phyloP scores from a whole-genome alignment of 2,888 invertebrate species.

The Hemistola chrysoprasaria region DNA sequence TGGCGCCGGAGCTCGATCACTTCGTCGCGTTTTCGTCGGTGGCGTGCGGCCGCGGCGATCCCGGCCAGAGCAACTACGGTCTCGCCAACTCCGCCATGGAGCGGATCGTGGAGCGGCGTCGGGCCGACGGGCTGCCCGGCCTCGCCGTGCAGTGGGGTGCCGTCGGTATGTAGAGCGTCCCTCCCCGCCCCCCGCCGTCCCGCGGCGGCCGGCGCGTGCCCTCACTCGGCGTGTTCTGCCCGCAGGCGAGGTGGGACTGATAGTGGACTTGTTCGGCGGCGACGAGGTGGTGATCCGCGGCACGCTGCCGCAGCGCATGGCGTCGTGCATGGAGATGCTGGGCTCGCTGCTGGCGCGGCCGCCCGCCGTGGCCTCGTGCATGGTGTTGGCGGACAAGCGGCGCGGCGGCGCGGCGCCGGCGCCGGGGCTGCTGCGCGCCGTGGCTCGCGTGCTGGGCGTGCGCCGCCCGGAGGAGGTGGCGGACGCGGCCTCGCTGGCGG shows the following conservation, averaged over 20 bases:
- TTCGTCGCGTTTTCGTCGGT: slow-evolving; percentile 98
- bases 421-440: slow-evolving; percentile 86
- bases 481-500: slow-evolving; percentile 90
- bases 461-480: slow-evolving; percentile 92
- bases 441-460: slow-evolving; percentile 95
- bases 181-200: neutral
- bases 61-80: slow-evolving; percentile 98
- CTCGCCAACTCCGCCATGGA: slow-evolving; percentile 99
- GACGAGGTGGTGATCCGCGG: slow-evolving; percentile 97
- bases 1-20: slow-evolving; percentile 92
- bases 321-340: slow-evolving; percentile 94
- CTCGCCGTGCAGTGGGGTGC: slow-evolving; percentile 99
- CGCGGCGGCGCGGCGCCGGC: slow-evolving; percentile 82
- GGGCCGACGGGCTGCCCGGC: slow-evolving; percentile 91
- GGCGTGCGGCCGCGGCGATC: slow-evolving; percentile 97
- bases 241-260: slow-evolving; percentile 93
- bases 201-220: neutral
- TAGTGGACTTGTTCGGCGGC: slow-evolving; percentile 93
- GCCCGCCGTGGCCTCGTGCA: slow-evolving; percentile 89
- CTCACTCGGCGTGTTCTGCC: neutral
- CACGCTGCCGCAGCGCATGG: slow-evolving; percentile 96
- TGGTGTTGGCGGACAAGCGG: slow-evolving; percentile 94
- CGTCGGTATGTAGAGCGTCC: slow-evolving; percentile 75
- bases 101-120: slow-evolving; percentile 93
- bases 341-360: slow-evolving; percentile 95